Percentiles rank a stretch among this genome's conserved stretches.
Evolutionary conservation across 1,140 invertebrate species (phyloP).

Genomic region (Chymomyza costata): DNA sequence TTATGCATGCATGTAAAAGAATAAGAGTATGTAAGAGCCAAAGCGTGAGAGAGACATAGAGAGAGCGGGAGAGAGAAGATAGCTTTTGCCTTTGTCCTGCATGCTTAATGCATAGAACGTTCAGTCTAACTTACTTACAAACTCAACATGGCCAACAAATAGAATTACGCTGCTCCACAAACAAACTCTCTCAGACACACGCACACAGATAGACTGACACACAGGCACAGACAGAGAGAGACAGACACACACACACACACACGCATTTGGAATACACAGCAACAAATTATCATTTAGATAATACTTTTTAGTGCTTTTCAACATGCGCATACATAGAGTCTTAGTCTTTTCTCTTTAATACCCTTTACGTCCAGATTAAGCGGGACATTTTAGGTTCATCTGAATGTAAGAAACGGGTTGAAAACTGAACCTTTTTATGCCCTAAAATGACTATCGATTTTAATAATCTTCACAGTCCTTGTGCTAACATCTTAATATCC

Average conservation of each 20-base stretch:
- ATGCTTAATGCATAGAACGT: constrained; percentile 41
- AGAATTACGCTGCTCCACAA: constrained; percentile 68
- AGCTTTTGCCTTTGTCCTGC: constrained; percentile 21
- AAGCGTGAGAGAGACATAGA: not conserved
- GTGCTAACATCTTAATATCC: no score
- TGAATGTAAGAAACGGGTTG: no score
- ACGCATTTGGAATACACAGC: no score
- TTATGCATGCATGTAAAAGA: constrained; percentile 19
- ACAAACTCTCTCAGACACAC: constrained; percentile 22
- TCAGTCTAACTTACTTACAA: no score
- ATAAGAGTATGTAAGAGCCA: not conserved
- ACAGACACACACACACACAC: not conserved
- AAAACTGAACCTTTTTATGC: no score
- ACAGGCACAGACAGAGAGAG: no score
- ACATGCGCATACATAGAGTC: constrained; percentile 21
- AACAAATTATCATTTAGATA: constrained; percentile 72
- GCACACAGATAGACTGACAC: no score
- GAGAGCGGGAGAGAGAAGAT: not conserved
- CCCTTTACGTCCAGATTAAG: no score
- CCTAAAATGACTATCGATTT: no score
- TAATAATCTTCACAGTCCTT: no score
- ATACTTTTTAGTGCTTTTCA: constrained; percentile 71
- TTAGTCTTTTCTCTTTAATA: no score
- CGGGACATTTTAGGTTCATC: no score
- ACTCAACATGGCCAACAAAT: constrained; percentile 11